Base-by-base conservation (phyloP, 2,888 invertebrate species). In the Archips crataeganus region DNA sequence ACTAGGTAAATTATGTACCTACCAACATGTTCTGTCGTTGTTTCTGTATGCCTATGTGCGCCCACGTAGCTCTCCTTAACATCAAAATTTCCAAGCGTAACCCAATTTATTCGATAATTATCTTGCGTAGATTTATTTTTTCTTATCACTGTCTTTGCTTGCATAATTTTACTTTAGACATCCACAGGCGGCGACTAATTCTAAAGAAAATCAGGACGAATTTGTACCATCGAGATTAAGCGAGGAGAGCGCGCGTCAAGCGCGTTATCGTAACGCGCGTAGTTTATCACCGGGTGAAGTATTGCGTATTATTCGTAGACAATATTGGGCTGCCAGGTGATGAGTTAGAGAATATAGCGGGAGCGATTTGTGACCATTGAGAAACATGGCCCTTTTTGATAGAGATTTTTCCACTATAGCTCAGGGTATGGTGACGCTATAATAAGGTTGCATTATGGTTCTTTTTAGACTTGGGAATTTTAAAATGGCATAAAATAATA, bases 241-340 rank as follows among this genome's bases (percentile, higher is more conserved):
- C 5, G 54, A 15, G 57, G 15, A 47, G 36, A 42, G 85, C 81
- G 79, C 81, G 85, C 81, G 85, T 87, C 82, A 83, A 83, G 76
- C 74, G 76, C 75, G 86, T 82, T 85, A 87, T 89, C 87, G 81
- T 83, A 86, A 87, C 84, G 83, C 80, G 81, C 80, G 78, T 79
- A 85, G 87, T 90, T 87, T 86, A 87, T 89, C 89, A 87, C 82
- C 71, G 67, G 74, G 81, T 85, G 86, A 87, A 81, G 84, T 85
- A 86, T 85, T 84, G 79, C 85, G 84, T 87, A 85, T 85, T 85
- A 85, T 86, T 86, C 85, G 81, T 81, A 83, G 81, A 84, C 82
- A 84, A 84, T 83, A 86, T 85, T 82, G 77, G 78, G 72, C 76
- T 74, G 11, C 5, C 36, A 60, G 57, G 15, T 8, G 15, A 13